Base-by-base conservation (phyloP, 92 coral and sea anemone species). In the Umimayanthus chanpuru region DNA sequence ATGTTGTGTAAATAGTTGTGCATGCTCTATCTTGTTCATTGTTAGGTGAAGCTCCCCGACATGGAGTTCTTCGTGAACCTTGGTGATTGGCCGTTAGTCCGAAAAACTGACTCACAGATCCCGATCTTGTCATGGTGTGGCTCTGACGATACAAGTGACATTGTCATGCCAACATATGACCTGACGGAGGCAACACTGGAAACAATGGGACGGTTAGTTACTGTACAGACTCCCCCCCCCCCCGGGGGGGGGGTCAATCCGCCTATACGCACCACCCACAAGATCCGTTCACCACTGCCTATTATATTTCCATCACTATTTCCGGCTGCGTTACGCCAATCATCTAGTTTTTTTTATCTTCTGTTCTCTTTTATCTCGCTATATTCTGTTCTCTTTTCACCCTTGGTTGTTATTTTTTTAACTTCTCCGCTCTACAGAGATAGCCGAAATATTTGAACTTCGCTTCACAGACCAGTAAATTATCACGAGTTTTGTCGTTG, bases 81-180 rank as follows among this genome's bases (percentile, higher is more conserved):
- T 89, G 99, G 99, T 85, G 99, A 97, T 80, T 97, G 99, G 99
- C 99, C 99, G 2, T 88, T 97, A 41, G 99, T 92, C 29, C 88
- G 89, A 29, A 86, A 82, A 50, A 81, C 83, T 4, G 66, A 77
- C 44, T 93, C 92, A 36, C 96, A 98, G 64, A 83, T 97, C 49
- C 98, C 99, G 15, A 89, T 97, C 32, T 85, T 97, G 65, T 97
- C 99, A 4, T 97, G 99, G 99, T 97, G 99, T 89, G 99, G 99
- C 11, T 97, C 99, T 55, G 99, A 95, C 50, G 98, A 96, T 32
- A 94, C 99, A 47, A 90, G 92, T 20, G 99, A 97, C 85, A 91
- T 97, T 77, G 96, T 97, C 80, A 97, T 97, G 99, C 99, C 99
- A 82, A 97, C 99, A 1, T 97, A 97, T 91, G 99, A 97, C 61